Conservation (phyloP, 2,113 vertebrate genomes). For the Platysteira castanea region DNA sequence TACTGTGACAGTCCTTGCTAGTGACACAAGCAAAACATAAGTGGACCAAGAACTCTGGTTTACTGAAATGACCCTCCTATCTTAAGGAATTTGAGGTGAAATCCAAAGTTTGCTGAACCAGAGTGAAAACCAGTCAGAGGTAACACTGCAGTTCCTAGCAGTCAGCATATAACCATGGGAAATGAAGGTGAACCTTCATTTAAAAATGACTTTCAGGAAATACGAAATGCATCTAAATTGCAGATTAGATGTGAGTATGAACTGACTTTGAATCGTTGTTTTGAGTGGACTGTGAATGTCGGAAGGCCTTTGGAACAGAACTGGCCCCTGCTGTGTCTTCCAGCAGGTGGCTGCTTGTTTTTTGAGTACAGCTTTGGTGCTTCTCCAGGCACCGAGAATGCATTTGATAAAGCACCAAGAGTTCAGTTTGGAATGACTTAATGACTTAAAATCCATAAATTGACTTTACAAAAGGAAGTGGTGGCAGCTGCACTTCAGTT, state of each 20-base stretch:
- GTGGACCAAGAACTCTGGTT: not conserved
- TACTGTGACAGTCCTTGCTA: not conserved
- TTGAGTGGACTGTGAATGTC: not conserved
- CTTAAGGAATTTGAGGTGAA: not conserved
- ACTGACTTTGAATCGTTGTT: fast-evolving
- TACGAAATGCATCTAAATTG: not conserved
- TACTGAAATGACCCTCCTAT: not conserved
- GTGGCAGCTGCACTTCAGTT: not conserved
- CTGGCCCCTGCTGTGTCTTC: not conserved
- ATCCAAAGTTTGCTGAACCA: not conserved
- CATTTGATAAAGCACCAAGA: not conserved
- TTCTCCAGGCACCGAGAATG: not conserved
- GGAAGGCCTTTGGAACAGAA: not conserved
- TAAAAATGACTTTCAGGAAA: not conserved
- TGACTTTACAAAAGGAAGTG: not conserved
- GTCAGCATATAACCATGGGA: not conserved
- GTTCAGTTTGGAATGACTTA: not conserved
- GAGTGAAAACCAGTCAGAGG: not conserved
- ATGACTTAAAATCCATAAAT: not conserved
- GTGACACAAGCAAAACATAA: not conserved
- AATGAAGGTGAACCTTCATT: not conserved
- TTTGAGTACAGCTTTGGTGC: not conserved
- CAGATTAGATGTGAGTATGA: not conserved
- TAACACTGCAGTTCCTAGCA: not conserved
- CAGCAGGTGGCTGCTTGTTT: not conserved